phyloP scores from a whole-genome alignment of 2,797 vertebrate species.

The Cryptoblepharus egeriae region DNA sequence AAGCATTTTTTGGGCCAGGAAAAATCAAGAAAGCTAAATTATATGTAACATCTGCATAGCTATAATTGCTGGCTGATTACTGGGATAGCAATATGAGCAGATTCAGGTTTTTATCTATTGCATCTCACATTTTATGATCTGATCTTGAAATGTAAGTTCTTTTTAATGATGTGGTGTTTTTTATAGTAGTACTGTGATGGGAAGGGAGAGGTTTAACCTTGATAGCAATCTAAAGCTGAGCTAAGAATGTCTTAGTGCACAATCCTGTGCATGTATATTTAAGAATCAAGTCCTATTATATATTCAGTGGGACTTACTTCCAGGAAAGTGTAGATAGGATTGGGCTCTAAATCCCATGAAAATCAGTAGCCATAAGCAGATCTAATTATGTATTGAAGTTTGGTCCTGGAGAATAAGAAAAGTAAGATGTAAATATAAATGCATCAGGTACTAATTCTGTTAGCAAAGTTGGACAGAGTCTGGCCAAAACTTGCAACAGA shows the following conservation, averaged over 20 bases:
- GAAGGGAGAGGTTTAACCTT: neutral
- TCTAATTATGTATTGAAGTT: neutral
- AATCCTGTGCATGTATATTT: too few species aligned
- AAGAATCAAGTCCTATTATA: too few species aligned
- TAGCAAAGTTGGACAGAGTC: neutral
- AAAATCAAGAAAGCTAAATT: conserved; percentile 17
- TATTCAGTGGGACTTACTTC: too few species aligned
- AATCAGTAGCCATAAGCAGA: conserved; percentile 14
- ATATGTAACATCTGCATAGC: conserved; percentile 1
- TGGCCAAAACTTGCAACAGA: neutral
- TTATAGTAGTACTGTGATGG: neutral
- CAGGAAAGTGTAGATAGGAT: too few species aligned
- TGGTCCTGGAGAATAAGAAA: neutral
- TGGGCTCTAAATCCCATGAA: neutral
- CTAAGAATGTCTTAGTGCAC: too few species aligned
- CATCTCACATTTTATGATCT: conserved; percentile 3
- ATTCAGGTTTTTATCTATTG: neutral
- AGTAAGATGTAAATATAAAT: neutral
- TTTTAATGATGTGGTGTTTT: conserved; percentile 1
- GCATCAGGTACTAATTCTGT: neutral
- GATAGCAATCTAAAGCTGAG: neutral
- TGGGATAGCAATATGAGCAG: neutral
- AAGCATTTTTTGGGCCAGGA: neutral
- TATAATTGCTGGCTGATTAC: neutral
- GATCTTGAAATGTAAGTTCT: neutral